phyloP scores from a whole-genome alignment of 1,140 invertebrate species.

The Penaeus japonicus region DNA sequence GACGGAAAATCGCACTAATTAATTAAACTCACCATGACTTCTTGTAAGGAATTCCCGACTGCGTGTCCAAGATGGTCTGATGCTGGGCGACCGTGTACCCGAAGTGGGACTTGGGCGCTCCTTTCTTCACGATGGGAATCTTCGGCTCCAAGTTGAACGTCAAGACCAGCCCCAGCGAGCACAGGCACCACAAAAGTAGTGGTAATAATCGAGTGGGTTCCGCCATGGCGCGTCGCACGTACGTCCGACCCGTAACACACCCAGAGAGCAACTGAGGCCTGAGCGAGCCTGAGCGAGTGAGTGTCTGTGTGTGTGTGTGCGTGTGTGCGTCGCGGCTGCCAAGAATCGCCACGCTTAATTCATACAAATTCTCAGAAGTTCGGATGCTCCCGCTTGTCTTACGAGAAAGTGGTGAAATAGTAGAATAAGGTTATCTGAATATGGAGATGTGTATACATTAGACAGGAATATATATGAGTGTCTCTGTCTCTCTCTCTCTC shows the following conservation, averaged over 20 bases:
- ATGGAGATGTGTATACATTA: background rate
- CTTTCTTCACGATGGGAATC: conserved; percentile 83
- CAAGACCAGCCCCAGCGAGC: conserved; percentile 40
- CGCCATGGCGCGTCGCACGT: conserved; percentile 22
- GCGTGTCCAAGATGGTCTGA: conserved; percentile 65
- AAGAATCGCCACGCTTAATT: background rate
- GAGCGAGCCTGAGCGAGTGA: background rate
- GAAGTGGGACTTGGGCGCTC: conserved; percentile 78
- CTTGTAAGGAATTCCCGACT: conserved; percentile 62
- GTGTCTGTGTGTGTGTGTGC: background rate
- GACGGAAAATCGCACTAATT: background rate
- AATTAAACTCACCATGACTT: conserved; percentile 70
- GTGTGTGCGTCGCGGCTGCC: background rate
- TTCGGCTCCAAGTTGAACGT: conserved; percentile 84
- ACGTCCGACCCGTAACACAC: background rate
- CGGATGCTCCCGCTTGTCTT: too few species aligned
- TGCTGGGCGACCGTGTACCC: conserved; percentile 90
- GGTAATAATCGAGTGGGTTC: conserved; percentile 4
- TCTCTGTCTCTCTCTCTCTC: background rate
- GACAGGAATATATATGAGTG: background rate
- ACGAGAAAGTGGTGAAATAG: too few species aligned
- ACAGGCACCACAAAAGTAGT: background rate
- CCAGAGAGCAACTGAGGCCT: background rate
- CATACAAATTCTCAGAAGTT: too few species aligned
- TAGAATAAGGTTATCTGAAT: too few species aligned